These are phyloP conservation scores for Edolisoma coerulescens DNA, from an alignment of 2,113 vertebrate genomes.

Conservation along the genomic window DNA sequence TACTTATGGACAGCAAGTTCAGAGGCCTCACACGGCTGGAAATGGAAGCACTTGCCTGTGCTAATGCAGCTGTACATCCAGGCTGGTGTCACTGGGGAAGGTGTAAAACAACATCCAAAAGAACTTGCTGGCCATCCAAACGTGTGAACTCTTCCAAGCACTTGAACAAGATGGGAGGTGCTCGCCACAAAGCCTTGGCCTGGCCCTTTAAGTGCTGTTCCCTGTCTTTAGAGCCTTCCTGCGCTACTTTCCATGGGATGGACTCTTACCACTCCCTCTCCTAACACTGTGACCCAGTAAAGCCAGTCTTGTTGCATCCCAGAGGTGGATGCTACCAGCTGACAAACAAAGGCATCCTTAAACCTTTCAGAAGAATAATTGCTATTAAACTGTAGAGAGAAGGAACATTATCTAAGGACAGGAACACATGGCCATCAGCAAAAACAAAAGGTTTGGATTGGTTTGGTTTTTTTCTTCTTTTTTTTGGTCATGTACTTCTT, in stretches of 20 bases:
- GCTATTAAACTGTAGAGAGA: background rate
- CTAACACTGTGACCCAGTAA: background rate
- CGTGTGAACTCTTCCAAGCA: fast-evolving
- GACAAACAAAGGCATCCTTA: background rate
- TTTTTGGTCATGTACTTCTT: background rate
- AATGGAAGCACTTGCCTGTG: background rate
- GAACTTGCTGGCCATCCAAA: background rate
- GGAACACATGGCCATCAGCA: background rate
- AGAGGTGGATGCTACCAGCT: background rate
- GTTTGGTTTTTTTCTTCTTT: no score
- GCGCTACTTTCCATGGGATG: background rate
- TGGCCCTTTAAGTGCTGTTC: background rate
- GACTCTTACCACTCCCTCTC: background rate
- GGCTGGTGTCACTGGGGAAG: background rate
- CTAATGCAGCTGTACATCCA: background rate
- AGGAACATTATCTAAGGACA: background rate
- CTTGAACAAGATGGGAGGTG: background rate
- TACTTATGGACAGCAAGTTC: background rate
- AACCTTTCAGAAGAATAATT: background rate
- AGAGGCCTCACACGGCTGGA: background rate
- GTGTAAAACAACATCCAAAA: background rate
- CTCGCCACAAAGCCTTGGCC: background rate
- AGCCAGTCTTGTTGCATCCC: background rate
- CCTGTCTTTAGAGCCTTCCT: background rate
- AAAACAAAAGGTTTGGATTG: background rate